A percentile compares a stretch with the other conserved stretches of the same genome.
Evolutionary conservation across 2,888 invertebrate species (phyloP).

Genomic region (Taenaris catops): DNA sequence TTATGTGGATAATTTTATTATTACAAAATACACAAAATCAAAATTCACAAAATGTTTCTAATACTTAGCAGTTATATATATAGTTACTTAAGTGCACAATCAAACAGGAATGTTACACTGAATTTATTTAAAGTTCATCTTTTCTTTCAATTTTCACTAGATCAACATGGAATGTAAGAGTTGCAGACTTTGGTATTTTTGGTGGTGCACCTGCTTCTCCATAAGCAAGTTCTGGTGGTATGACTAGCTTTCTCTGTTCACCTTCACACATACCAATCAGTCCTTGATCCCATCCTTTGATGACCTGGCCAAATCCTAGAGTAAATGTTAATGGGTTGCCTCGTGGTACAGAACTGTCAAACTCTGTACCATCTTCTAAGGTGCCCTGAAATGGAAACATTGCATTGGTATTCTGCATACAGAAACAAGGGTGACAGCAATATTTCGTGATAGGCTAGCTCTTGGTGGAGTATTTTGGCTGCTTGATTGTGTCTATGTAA

Average conservation of each 20-base stretch:
- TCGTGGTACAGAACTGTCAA: constrained; percentile 89
- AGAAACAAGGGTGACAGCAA: too few relatives aligned
- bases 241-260: constrained; percentile 91
- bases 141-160: constrained; percentile 86
- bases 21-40: constrained; percentile 2
- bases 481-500: too few relatives aligned
- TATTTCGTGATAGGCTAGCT: too few relatives aligned
- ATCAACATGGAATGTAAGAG: constrained; percentile 90
- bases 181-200: constrained; percentile 89
- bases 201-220: constrained; percentile 90
- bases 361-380: constrained; percentile 90
- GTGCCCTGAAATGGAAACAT: constrained; percentile 82
- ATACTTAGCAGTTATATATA: too few relatives aligned
- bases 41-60: too few relatives aligned
- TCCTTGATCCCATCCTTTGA: constrained; percentile 95
- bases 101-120: too few relatives aligned
- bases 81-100: too few relatives aligned
- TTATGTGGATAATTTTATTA: too few relatives aligned
- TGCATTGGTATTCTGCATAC: not conserved
- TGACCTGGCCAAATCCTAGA: constrained; percentile 91
- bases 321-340: constrained; percentile 89
- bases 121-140: constrained; percentile 59
- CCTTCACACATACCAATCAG: constrained; percentile 93
- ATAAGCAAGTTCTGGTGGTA: constrained; percentile 92
- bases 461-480: too few relatives aligned